A percentile compares a stretch with the other conserved stretches of the same genome.
Evolutionary conservation across 2,113 vertebrate species (phyloP).

Genomic region (Tetrax tetrax): DNA sequence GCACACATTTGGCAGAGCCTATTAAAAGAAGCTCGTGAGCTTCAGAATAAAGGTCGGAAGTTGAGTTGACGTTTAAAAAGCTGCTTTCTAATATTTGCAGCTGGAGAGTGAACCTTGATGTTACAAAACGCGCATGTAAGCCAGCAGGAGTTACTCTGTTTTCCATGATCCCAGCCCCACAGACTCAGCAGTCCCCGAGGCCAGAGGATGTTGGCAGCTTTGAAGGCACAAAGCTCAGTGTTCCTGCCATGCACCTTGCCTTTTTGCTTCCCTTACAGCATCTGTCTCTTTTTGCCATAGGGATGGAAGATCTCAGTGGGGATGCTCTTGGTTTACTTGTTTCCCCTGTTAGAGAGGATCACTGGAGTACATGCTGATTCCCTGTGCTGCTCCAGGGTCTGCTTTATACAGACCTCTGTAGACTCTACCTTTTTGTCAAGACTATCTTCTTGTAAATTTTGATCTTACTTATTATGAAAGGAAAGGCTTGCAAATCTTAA

Average conservation of each 20-base stretch:
- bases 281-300: background rate
- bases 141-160: background rate
- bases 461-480: background rate
- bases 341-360: background rate
- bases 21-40: background rate
- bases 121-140: background rate
- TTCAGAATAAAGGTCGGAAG: background rate
- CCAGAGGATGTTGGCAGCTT: background rate
- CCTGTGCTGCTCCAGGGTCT: accelerated
- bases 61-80: background rate
- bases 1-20: background rate
- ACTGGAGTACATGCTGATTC: background rate
- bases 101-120: background rate
- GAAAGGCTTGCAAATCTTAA: background rate
- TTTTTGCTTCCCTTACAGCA: background rate
- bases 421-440: conserved; percentile 4
- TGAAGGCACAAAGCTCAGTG: background rate
- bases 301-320: background rate
- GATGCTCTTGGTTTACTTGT: background rate
- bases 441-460: background rate
- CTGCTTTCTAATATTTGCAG: background rate
- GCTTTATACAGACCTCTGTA: background rate
- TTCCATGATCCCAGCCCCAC: background rate
- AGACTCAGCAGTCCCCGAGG: background rate
- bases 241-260: background rate